These are phyloP conservation scores for Poecilia velifera DNA, from an alignment of 2,797 vertebrate species.

Conservation along the genomic window DNA sequence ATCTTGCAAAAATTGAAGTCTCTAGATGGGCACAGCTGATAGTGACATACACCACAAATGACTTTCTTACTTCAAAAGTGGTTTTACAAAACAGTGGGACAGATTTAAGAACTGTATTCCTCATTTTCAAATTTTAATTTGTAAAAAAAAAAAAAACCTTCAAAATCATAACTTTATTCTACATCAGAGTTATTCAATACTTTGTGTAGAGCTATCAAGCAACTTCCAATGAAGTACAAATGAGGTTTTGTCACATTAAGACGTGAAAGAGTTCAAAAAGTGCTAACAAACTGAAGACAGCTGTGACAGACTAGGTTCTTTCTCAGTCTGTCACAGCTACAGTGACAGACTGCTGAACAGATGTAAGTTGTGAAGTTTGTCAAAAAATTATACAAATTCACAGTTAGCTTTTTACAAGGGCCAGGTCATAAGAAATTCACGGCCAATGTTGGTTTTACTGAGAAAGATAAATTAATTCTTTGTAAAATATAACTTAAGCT, in stretches of 20 bases:
- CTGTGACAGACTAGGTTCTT: neutral
- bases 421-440: neutral
- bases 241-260: neutral
- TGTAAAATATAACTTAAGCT: too few species aligned
- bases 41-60: neutral
- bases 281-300: neutral
- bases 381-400: neutral
- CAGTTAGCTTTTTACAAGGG: neutral
- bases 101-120: neutral
- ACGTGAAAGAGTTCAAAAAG: neutral
- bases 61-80: neutral
- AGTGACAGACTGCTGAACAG: neutral
- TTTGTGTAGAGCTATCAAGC: neutral
- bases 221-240: neutral
- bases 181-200: neutral
- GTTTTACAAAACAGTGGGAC: neutral
- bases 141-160: neutral
- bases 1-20: neutral
- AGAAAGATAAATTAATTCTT: too few species aligned
- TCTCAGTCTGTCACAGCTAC: too few species aligned
- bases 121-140: neutral
- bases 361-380: neutral
- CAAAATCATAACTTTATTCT: too few species aligned
- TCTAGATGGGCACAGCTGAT: neutral
- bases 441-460: too few species aligned